Evolutionary conservation across 2,797 vertebrate genomes (phyloP), one percentile per base, ranked within the genome.

Genomic region (Anguilla obscura): DNA sequence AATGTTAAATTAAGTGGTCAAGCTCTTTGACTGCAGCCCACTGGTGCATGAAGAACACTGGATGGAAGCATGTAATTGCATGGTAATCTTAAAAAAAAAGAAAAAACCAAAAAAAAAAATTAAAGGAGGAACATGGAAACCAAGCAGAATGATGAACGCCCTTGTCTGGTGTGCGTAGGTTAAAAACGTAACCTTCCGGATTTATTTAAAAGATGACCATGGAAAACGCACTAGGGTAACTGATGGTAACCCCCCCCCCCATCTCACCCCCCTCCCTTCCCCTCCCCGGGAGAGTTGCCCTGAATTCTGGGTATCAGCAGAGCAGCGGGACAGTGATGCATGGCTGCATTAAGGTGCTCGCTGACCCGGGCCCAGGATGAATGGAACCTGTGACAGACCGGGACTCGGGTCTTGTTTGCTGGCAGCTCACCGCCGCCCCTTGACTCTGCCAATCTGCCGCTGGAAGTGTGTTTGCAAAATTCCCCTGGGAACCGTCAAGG

Each of bases 391-490:
- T 56, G 82, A 84, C 24, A 33, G n/a, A 54, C 6, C 24, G 14
- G 83, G 83, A 54, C 27, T 30, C 83, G 50, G 83, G n/a, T 84
- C 48, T 33, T 84, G 79, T 82, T 82, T 82, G 52, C 83, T 84
- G 83, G 18, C 83, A 48, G 83, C 52, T 84, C 56, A 54, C 50
- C 52, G n/a, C n/a, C 21, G 27, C 48, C 48, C 45, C 50, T 27
- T 52, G n/a, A 30, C 8, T 85, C 85, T 60, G 85, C 36, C 56
- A 66, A n/a, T 45, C 56, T 5, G 56, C 79, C 40, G 18, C 79
- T 82, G 79, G 45, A 82, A 66, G 56, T 40, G 85, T 85, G 85
- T 85, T 85, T 63, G 56, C 85, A 85, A 66, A 84, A 63, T 58
- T 63, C 54, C 58, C 84, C 84, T 85, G 52, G 84, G 54, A 85